Base-by-base conservation (phyloP, 2,113 vertebrate genomes). In the Ictalurus punctatus region DNA sequence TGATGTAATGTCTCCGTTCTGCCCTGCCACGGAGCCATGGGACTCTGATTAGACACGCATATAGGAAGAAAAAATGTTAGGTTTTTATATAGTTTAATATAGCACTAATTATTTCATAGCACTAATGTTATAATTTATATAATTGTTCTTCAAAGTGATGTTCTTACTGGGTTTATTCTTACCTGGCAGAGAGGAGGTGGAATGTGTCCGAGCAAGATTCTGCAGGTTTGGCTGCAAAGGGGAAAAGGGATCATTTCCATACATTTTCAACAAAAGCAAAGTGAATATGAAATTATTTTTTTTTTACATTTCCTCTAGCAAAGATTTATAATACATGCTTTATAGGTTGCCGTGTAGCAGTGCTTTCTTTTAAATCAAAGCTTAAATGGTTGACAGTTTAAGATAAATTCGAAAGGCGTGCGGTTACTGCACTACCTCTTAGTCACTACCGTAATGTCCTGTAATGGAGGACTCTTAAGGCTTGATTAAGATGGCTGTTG, bases 131-230 rank as follows among this genome's bases (percentile, higher is more conserved):
- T 25, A 56, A 19, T 52, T 9, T 10, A 52, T 52, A 52, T 14
- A 23, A 12, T 54, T 7, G 17, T 56, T 56, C 8, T 12, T 37
- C 3, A 21, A 21, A 61, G 9, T 78, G 71, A 48, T 59, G 6
- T 85, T 37, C 69, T 34, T 34, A 73, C 3, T 25, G 59, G 5
- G 21, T 34, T 63, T 56, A 52, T 13, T 86, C 95, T 6, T 91
- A 96, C 96, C 97, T 7, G 96, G 96, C 74, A 98, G 94, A 0
- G 96, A 97, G 6, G 95, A 97, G 88, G 95, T 95, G n/a, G 96
- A 97, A 91, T 95, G 92, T 85, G 96, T 95, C 81, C 92, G 93
- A 0, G 95, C 95, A 86, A 97, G 91, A 80, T 89, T 93, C 90
- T 95, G 96, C 83, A 96, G 94, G 78, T 97, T 95, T 1, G 92